phyloP scores from a whole-genome alignment of 2,888 invertebrate species.

The Lumbricus terrestris region DNA sequence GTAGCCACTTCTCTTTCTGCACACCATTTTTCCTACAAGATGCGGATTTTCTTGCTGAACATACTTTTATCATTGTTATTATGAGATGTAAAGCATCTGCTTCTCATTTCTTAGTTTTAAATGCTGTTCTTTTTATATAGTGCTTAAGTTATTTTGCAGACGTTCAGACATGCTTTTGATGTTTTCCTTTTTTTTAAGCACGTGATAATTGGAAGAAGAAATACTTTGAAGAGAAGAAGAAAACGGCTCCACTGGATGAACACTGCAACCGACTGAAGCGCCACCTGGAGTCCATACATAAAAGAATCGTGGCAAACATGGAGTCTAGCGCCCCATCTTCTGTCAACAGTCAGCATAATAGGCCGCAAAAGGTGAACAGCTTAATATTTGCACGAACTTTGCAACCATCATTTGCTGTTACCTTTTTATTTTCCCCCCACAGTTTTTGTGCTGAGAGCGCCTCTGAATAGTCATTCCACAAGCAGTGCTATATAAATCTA shows the following conservation, averaged over 20 bases:
- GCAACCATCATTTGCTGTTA: not conserved
- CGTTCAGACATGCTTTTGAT: not conserved
- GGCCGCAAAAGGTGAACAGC: not conserved
- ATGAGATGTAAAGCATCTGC: no score
- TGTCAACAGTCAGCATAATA: not conserved
- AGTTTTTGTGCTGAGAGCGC: no score
- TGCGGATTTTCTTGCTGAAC: no score
- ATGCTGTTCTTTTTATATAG: not conserved
- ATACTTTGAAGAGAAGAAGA: constrained; percentile 60
- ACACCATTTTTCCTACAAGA: no score
- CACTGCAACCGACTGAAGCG: constrained; percentile 49
- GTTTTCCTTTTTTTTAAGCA: constrained; percentile 42
- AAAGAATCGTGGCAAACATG: not conserved
- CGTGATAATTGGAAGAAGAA: constrained; percentile 60
- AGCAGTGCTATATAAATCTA: no score
- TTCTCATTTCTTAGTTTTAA: not conserved
- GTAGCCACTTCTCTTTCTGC: no score
- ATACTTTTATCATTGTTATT: no score
- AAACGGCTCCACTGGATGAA: constrained; percentile 57
- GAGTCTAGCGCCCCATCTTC: not conserved
- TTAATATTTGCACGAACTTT: not conserved
- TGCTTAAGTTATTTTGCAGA: not conserved
- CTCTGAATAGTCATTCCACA: no score
- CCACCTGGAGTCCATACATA: not conserved
- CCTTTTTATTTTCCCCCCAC: no score